Evolutionary conservation across 2,797 vertebrate genomes (phyloP), one percentile per base, ranked within the genome.

Genomic region (Bufotes viridis): DNA sequence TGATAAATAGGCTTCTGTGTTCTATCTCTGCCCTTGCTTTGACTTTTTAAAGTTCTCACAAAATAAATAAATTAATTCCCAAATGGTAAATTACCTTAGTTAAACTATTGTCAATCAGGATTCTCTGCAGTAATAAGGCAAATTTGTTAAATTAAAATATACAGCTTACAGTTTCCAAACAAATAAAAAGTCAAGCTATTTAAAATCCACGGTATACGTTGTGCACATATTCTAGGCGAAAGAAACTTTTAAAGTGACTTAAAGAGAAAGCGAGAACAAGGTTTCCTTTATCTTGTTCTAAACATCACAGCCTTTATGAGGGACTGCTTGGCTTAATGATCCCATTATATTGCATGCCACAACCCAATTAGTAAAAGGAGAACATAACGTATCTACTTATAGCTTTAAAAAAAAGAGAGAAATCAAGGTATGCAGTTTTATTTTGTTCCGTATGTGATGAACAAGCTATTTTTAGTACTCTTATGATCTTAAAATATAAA

Each of bases 311-410:
- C 85, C 90, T 91, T 94, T 92, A 92, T 91, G 92, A 94, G 91
- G 91, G 87, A 69, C 87, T 91, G 90, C 90, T 91, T 92, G 93
- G 87, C 91, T 93, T 91, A 94, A 92, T 93, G 91, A 91, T 93
- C 90, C 79, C 24, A 26, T 93, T 91, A 92, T 79, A 69, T 90
- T 91, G 89, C 94, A 92, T 90, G 84, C 91, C 93, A 93, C 92
- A 91, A 86, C 92, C 92, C 93, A 95, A 94, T 95, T 95, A 95
- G 91, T 26, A 7, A 61, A 85, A 55, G 61, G 79, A 91, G 94
- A 95, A 95, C 95, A 42, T 75, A 84, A 93, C 89, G 81, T 13
- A 92, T 92, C 94, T 91, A 92, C 87, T 94, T 95, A 95, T 94
- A 94, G 92, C 94, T 94, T 93, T 92, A 88, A 93, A 94, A 95